Conservation (phyloP, 2,888 invertebrate species). For the Villa cingulata region DNA sequence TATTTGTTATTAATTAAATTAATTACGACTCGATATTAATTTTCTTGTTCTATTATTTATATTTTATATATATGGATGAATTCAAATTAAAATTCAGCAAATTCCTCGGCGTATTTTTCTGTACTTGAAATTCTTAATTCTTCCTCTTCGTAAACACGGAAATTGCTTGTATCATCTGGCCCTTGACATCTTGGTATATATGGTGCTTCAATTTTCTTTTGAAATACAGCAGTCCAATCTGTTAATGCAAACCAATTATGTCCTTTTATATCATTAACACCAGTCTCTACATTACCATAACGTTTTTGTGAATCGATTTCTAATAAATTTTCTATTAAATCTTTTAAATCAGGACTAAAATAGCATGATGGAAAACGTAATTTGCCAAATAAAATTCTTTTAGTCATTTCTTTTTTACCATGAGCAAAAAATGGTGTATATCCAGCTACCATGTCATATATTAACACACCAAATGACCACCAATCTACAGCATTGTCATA, state of each 20-base stretch:
- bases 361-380: constrained; percentile 98
- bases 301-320: constrained; percentile 96
- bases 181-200: constrained; percentile 99
- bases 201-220: constrained; percentile 97
- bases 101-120: constrained; percentile 99
- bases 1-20: no score
- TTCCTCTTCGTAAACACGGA: constrained; percentile 99
- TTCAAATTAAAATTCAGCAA: constrained; percentile 90
- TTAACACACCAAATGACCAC: constrained; percentile 98
- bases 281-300: constrained; percentile 97
- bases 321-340: constrained; percentile 87
- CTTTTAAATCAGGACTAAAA: constrained; percentile 96
- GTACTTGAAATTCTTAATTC: constrained; percentile 95
- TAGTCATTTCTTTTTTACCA: constrained; percentile 99
- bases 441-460: constrained; percentile 98
- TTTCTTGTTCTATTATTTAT: no score
- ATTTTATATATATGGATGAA: no score
- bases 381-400: constrained; percentile 99
- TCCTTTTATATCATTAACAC: constrained; percentile 97
- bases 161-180: constrained; percentile 98
- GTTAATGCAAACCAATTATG: constrained; percentile 99
- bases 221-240: constrained; percentile 99
- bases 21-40: no score
- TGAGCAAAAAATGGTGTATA: constrained; percentile 99
- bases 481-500: constrained; percentile 99